Evolutionary conservation across 2,888 invertebrate genomes (phyloP).

Genomic region (Andrena hattorfiana): DNA sequence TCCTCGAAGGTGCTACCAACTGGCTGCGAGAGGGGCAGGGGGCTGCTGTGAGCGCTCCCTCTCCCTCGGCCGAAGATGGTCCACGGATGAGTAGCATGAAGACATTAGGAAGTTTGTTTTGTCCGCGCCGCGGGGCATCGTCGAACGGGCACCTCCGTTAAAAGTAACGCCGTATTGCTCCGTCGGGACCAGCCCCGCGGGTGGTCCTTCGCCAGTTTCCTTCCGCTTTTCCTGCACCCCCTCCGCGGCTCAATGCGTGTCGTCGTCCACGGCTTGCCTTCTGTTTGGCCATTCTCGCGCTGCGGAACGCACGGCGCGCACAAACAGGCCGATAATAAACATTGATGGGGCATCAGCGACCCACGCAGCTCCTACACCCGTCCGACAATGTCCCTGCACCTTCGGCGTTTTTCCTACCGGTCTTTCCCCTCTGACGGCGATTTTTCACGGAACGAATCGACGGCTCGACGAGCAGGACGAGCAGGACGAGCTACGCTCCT

Average conservation of each 20-base stretch:
- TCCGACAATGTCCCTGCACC: conserved; percentile 25
- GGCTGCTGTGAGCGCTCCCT: background rate
- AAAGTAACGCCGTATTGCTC: conserved; percentile 73
- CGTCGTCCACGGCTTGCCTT: conserved; percentile 46
- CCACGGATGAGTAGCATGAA: conserved; percentile 77
- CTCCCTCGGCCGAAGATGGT: conserved; percentile 30
- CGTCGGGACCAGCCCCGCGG: conserved; percentile 36
- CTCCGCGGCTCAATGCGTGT: conserved; percentile 43
- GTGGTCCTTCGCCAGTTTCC: conserved; percentile 49
- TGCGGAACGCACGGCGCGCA: conserved; percentile 53
- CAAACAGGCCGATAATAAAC: conserved; percentile 77
- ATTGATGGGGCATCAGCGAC: conserved; percentile 74
- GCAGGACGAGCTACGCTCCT: conserved; percentile 13
- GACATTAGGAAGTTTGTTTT: conserved; percentile 82
- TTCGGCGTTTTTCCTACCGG: conserved; percentile 21
- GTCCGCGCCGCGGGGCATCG: conserved; percentile 73
- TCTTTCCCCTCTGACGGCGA: conserved; percentile 3
- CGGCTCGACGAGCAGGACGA: background rate
- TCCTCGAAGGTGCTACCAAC: conserved; percentile 62
- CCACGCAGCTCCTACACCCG: background rate
- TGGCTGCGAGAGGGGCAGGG: conserved; percentile 29
- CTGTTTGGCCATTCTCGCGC: conserved; percentile 60
- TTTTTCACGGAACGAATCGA: conserved; percentile 61
- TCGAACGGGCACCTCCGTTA: conserved; percentile 33
- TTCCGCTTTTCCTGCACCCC: conserved; percentile 53